Base-by-base conservation (phyloP, 2,113 vertebrate species). In the Pteropus alecto region DNA sequence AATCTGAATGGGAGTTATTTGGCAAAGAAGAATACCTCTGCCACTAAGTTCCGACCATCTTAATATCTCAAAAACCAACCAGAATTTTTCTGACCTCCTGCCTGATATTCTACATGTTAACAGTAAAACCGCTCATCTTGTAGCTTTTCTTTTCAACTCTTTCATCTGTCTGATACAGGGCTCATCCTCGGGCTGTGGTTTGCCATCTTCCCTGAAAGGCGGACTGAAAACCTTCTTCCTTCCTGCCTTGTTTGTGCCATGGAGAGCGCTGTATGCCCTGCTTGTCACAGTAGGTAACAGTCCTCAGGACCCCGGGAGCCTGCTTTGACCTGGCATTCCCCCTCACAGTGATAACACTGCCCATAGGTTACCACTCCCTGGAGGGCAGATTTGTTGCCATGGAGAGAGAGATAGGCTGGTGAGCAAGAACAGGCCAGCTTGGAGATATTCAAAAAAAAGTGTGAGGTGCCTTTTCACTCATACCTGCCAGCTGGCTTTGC, bases 401-500 rank as follows among this genome's bases (percentile, higher is more conserved):
- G 76, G 95, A 90, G 76, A 95, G 43, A 67, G 43, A 67, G 41
- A 68, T 0, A 1, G 76, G 60, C 22, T 94, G 56, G 71, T 61
- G 81, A 86, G 65, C 73, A 94, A 95, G 71, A 58, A 70, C 41
- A 86, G 73, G 70, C 56, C 35, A 76, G 84, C 35, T 60, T 16
- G n/a, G 65, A 93, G 73, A 70, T n/a, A 90, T 76, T 74, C 43
- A 1, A 24, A 86, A 76, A 71, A 74, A 91, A 78, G 26, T 24
- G 26, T 12, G 46, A 28, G 16, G 21, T 92, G 41, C 78, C 61
- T 78, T 82, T 85, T 58, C 58, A 79, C 61, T 95, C 15, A 1
- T 67, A 92, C 87, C 60, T 82, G 67, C 90, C 60, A 95, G 84
- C 65, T 82, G 48, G 35, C 87, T 89, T 87, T 84, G 81, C 58